These are phyloP conservation scores for Diadumene lineata DNA, from an alignment of 92 coral and sea anemone genomes.

Conservation along the genomic window DNA sequence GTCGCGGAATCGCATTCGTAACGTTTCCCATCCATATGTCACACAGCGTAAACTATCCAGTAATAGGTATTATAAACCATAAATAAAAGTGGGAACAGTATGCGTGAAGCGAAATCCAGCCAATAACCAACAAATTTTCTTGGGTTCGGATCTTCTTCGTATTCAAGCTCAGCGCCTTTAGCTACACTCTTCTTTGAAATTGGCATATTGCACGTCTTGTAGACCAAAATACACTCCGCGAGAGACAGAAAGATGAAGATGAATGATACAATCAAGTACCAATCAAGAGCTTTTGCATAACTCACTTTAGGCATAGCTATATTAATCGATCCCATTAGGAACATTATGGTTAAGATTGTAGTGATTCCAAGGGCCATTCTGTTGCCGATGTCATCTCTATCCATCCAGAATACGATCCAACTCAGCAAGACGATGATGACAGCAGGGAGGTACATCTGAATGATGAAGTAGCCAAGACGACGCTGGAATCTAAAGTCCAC, in stretches of 20 bases:
- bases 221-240: conserved; percentile 47
- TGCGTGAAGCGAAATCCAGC: conserved; percentile 4
- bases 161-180: neutral
- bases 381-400: conserved; percentile 60
- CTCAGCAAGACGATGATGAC: neutral
- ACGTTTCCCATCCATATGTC: no score
- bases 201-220: no score
- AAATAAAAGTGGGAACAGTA: conserved; percentile 20
- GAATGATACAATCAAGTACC: conserved; percentile 36
- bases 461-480: conserved; percentile 63
- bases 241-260: conserved; percentile 41
- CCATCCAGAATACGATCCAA: conserved; percentile 72
- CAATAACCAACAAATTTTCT: conserved; percentile 7
- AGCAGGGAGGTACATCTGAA: conserved; percentile 61
- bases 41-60: neutral
- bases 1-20: no score
- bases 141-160: neutral
- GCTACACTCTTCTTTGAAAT: no score
- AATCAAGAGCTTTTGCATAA: conserved; percentile 47
- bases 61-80: conserved; percentile 1
- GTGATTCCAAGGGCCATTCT: conserved; percentile 73
- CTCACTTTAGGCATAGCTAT: conserved; percentile 78
- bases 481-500: conserved; percentile 62
- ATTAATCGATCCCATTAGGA: conserved; percentile 64
- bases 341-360: conserved; percentile 60